Percentiles rank a stretch among this genome's conserved stretches.
Conservation (phyloP, 1,140 invertebrate genomes). For the Rhyzopertha dominica region DNA sequence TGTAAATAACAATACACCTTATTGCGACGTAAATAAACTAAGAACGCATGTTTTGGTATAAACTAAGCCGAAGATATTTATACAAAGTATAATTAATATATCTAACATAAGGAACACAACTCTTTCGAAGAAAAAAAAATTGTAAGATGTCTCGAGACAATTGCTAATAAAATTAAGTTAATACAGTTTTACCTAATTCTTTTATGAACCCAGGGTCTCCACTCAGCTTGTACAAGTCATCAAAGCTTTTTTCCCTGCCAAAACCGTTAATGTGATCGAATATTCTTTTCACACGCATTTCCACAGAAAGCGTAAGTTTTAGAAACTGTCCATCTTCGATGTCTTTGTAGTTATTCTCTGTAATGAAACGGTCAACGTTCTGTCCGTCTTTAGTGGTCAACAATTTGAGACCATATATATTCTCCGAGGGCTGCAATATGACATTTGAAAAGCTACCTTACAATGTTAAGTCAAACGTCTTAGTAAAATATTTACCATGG, state of each 20-base stretch:
- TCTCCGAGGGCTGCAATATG: background rate
- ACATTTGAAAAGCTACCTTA: no score
- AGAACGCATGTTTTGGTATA: no score
- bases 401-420: constrained; percentile 7
- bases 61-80: no score
- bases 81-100: no score
- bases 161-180: background rate
- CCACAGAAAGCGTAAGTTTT: constrained; percentile 1
- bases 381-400: background rate
- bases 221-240: background rate
- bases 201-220: constrained; percentile 4
- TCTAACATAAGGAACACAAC: no score
- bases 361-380: constrained; percentile 1
- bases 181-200: background rate
- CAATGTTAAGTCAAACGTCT: no score
- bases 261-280: background rate
- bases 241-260: background rate
- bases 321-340: constrained; percentile 1
- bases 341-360: background rate
- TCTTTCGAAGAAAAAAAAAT: no score
- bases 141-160: no score
- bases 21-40: no score
- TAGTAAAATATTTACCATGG: constrained; percentile 12
- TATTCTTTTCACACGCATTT: background rate
- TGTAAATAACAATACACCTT: no score